Conservation (phyloP, 2,888 invertebrate species). For the Scaptodrosophila latifasciaeformis region DNA sequence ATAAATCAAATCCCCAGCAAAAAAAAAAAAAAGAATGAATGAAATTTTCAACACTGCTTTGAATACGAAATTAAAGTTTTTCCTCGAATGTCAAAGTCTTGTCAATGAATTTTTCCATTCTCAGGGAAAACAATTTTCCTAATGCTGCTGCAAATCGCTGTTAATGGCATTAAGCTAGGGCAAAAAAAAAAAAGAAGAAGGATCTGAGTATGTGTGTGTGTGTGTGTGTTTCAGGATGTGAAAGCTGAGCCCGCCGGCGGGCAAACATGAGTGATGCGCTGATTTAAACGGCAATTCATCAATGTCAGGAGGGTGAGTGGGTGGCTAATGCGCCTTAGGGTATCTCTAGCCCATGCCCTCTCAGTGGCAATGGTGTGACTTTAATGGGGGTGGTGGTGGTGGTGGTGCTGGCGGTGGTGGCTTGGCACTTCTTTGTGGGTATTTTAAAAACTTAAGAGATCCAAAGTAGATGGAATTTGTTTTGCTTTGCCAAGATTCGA, state of each 20-base stretch:
- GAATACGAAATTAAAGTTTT: slow-evolving; percentile 52
- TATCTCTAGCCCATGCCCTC: no score
- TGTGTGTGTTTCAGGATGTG: slow-evolving; percentile 27
- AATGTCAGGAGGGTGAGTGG: slow-evolving; percentile 61
- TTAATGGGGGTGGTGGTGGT: background rate
- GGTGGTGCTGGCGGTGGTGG: slow-evolving; percentile 3
- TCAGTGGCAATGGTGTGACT: background rate
- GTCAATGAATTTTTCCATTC: background rate
- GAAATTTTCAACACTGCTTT: slow-evolving; percentile 26
- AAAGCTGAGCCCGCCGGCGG: slow-evolving; percentile 49
- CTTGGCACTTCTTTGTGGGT: background rate
- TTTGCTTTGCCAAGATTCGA: slow-evolving; percentile 36
- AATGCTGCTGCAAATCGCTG: slow-evolving; percentile 56
- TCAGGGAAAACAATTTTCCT: slow-evolving; percentile 59
- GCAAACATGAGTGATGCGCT: slow-evolving; percentile 72
- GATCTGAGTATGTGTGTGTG: slow-evolving; percentile 6
- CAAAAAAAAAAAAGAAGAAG: no score
- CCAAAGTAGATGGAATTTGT: slow-evolving; percentile 1
- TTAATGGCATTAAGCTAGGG: slow-evolving; percentile 61
- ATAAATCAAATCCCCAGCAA: slow-evolving; percentile 51
- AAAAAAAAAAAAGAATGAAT: background rate
- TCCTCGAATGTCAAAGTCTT: slow-evolving; percentile 15
- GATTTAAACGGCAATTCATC: slow-evolving; percentile 75
- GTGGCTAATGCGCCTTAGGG: slow-evolving; percentile 16
- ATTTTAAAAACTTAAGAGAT: slow-evolving; percentile 17